Evolutionary conservation across 2,113 vertebrate species (phyloP), one percentile per base, ranked within the genome.

Genomic region (Gobiocypris rarus): DNA sequence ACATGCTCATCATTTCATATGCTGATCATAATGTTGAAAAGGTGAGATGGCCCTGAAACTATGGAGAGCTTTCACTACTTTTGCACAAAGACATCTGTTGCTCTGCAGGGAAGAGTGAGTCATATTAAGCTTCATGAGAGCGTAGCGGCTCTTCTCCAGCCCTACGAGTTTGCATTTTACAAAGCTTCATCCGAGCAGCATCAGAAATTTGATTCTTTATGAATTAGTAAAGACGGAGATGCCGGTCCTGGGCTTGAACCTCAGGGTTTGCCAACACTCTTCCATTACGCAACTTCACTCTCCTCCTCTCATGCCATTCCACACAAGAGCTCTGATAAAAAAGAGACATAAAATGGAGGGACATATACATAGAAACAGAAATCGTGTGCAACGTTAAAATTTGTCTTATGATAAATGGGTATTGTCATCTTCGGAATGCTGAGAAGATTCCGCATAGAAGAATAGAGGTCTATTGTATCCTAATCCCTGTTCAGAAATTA

Each of bases 71-170:
- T 82, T 76, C 38, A 31, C 84, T 90, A 88, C 80, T 84, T 90
- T 86, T 87, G 86, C 86, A 88, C 84, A 48, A 75, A 89, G 90
- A 89, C 92, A 92, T 93, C 90, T 93, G 92, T 88, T 93, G 89
- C 91, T 90, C 92, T 90, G 90, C 88, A 84, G 91, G 92, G 87
- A 90, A 84, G 88, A 75, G 84, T 92, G 89, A 91, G 88, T 92
- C 91, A 93, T 28, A 84, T 75, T 84, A 54, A 76, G 48, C 77
- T 7, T n/a, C 67, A 87, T 82, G 87, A 85, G 82, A 88, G 80
- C 87, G 89, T 80, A 87, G 82, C 81, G 85, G 76, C 86, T 88
- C 81, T 85, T 69, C 54, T 77, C 56, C 73, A 3, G 59, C 41
- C 17, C 28, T 48, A 48, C 3, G n/a, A 71, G n/a, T 83, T 83